phyloP scores from a whole-genome alignment of 2,888 invertebrate genomes.

The Lithosia quadra region DNA sequence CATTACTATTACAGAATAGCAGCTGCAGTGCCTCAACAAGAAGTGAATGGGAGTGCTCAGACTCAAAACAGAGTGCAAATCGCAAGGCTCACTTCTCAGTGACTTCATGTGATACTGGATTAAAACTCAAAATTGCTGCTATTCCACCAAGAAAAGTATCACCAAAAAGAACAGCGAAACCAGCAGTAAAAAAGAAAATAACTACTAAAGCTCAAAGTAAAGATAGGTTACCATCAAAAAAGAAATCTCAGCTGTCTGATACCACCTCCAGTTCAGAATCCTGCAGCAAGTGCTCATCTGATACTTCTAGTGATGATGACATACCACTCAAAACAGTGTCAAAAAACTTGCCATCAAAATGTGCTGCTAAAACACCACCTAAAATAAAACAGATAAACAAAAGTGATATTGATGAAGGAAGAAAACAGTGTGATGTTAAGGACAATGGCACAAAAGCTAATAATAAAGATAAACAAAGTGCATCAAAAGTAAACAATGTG shows the following conservation, averaged over 20 bases:
- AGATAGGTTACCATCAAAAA: slow-evolving; percentile 60
- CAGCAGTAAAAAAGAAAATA: slow-evolving; percentile 73
- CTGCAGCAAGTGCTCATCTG: slow-evolving; percentile 82
- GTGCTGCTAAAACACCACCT: slow-evolving; percentile 59
- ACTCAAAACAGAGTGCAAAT: slow-evolving; percentile 68
- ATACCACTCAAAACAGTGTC: slow-evolving; percentile 78
- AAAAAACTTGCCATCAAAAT: slow-evolving; percentile 72
- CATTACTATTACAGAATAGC: slow-evolving; percentile 72
- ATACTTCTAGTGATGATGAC: slow-evolving; percentile 82
- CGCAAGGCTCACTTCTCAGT: slow-evolving; percentile 87
- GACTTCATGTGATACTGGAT: slow-evolving; percentile 87
- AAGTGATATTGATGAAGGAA: slow-evolving; percentile 75
- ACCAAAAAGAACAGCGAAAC: slow-evolving; percentile 72
- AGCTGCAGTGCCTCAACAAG: slow-evolving; percentile 76
- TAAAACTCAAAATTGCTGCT: slow-evolving; percentile 88
- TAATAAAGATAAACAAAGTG: slow-evolving; percentile 73
- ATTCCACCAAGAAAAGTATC: slow-evolving; percentile 82
- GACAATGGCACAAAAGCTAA: slow-evolving; percentile 61
- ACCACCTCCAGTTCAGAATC: slow-evolving; percentile 83
- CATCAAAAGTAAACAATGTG: slow-evolving; percentile 64
- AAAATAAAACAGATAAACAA: slow-evolving; percentile 63
- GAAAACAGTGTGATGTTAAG: slow-evolving; percentile 64
- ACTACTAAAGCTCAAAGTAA: slow-evolving; percentile 57
- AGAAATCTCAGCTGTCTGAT: slow-evolving; percentile 72
- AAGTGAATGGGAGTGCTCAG: slow-evolving; percentile 81